A percentile compares a stretch with the other conserved stretches of the same genome.
These are phyloP conservation scores for Macropis europaea DNA, from an alignment of 2,888 invertebrate genomes.

Conservation along the genomic window DNA sequence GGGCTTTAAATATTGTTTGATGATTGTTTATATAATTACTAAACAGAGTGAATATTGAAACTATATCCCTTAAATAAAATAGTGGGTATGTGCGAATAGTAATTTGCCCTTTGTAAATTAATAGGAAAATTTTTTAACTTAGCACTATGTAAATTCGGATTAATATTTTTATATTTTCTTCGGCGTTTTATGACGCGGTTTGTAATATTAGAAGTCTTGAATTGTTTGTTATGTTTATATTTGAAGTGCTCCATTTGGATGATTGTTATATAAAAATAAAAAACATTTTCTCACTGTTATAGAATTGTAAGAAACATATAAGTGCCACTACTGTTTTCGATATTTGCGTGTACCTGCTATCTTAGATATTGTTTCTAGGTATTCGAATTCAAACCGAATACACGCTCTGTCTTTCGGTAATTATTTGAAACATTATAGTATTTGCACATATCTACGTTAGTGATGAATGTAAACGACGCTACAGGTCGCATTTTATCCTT, in stretches of 20 bases:
- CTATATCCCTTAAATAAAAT: constrained; percentile 7
- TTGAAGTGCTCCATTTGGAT: background rate
- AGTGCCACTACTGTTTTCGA: background rate
- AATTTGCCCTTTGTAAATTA: background rate
- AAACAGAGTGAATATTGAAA: constrained; percentile 16
- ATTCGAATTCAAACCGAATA: background rate
- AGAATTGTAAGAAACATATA: background rate
- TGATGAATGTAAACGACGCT: constrained; percentile 14
- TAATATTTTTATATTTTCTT: constrained; percentile 2
- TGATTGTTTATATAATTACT: constrained; percentile 43
- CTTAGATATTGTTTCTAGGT: background rate
- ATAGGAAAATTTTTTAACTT: background rate
- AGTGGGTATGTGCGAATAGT: constrained; percentile 19
- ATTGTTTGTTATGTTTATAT: background rate
- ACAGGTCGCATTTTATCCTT: constrained; percentile 18
- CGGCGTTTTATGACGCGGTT: background rate
- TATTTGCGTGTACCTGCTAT: background rate
- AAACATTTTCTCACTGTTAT: background rate
- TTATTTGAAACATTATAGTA: background rate
- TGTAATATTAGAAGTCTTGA: background rate
- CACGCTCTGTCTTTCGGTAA: background rate
- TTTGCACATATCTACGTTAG: constrained; percentile 25
- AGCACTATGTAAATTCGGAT: background rate
- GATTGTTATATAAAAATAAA: background rate
- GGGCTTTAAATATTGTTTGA: constrained; percentile 36